A percentile compares a stretch with the other conserved stretches of the same genome.
Conservation (phyloP, 2,888 invertebrate species). For the Eupithecia dodoneata region DNA sequence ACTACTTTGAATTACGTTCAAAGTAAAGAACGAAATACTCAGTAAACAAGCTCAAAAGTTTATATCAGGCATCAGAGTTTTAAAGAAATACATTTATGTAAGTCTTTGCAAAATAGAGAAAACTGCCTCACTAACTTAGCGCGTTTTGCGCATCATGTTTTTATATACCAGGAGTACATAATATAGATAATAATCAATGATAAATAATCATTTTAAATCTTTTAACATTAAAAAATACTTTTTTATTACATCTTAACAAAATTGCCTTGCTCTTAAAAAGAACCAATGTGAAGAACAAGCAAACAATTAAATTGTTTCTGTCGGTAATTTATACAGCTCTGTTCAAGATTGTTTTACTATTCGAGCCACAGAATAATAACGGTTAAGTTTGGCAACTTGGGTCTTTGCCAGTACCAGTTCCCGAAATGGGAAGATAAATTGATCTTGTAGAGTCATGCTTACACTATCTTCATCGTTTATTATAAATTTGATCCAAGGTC, state of each 20-base stretch:
- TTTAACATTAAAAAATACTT: not conserved
- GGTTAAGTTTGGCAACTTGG: slow-evolving; percentile 23
- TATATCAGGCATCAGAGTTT: not conserved
- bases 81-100: too few species aligned
- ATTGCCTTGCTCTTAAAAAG: not conserved
- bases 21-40: not conserved
- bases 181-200: too few species aligned
- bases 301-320: slow-evolving; percentile 14
- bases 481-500: not conserved
- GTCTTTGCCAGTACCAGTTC: slow-evolving; percentile 22
- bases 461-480: slow-evolving; percentile 10
- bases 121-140: too few species aligned
- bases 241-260: not conserved
- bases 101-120: too few species aligned
- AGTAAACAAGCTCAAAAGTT: not conserved
- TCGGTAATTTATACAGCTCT: slow-evolving; percentile 21
- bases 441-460: slow-evolving; percentile 26
- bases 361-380: slow-evolving; percentile 17
- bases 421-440: slow-evolving; percentile 29
- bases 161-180: too few species aligned
- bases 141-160: too few species aligned
- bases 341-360: slow-evolving; percentile 22
- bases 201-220: too few species aligned
- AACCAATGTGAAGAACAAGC: not conserved
- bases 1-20: not conserved